phyloP scores from a whole-genome alignment of 1,140 invertebrate genomes.

The Drosophila ohnishii region DNA sequence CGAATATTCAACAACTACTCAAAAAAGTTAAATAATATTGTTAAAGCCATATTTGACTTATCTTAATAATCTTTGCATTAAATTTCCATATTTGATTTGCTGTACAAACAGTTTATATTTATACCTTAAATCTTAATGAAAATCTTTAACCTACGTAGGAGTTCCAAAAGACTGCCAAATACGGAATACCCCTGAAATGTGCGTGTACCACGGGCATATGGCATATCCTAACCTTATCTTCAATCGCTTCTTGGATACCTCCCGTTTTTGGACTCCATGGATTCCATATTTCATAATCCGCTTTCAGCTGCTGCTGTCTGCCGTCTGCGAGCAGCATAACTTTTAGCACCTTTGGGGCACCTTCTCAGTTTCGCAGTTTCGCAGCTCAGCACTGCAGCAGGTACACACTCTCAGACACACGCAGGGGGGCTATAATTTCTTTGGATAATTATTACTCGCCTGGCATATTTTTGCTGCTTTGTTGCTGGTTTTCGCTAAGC shows the following conservation, averaged over 20 bases:
- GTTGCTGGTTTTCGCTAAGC: slow-evolving; percentile 16
- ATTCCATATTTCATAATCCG: slow-evolving; percentile 54
- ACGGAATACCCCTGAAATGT: slow-evolving; percentile 10
- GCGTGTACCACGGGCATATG: slow-evolving; percentile 3
- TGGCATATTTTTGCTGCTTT: slow-evolving; percentile 50
- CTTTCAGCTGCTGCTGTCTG: slow-evolving; percentile 20
- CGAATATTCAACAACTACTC: background rate
- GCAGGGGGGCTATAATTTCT: slow-evolving; percentile 59
- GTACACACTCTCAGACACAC: slow-evolving; percentile 16
- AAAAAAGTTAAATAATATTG: background rate
- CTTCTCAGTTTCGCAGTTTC: slow-evolving; percentile 47
- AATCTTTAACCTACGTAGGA: background rate
- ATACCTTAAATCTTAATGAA: slow-evolving; percentile 10
- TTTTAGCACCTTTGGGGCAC: slow-evolving; percentile 56
- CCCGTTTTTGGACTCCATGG: slow-evolving; percentile 17
- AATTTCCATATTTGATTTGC: background rate
- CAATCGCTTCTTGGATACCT: slow-evolving; percentile 15
- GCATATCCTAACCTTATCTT: slow-evolving; percentile 12
- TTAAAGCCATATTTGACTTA: background rate
- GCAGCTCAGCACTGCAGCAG: slow-evolving; percentile 49
- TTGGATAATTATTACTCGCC: slow-evolving; percentile 66
- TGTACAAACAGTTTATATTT: background rate
- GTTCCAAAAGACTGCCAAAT: background rate
- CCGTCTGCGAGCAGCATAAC: slow-evolving; percentile 47
- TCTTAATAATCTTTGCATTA: background rate